phyloP scores from a whole-genome alignment of 2,888 invertebrate genomes.

The Megamerina dolium region DNA sequence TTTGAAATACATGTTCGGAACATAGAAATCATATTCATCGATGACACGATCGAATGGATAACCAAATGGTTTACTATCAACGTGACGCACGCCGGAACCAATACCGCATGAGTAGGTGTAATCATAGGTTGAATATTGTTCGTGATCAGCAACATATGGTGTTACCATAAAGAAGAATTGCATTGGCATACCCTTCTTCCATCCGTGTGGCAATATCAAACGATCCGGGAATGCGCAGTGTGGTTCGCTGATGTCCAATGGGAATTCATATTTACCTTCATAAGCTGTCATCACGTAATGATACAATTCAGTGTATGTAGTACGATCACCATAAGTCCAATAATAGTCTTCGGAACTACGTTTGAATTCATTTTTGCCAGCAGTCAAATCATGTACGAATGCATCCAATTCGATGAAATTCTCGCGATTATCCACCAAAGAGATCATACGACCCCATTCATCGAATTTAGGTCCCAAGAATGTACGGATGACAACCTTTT shows the following conservation, averaged over 20 bases:
- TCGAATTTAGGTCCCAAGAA: slow-evolving; percentile 67
- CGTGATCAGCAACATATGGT: slow-evolving; percentile 31
- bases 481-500: slow-evolving; percentile 56
- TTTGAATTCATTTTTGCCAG: slow-evolving; percentile 48
- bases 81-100: slow-evolving; percentile 52
- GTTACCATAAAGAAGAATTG: slow-evolving; percentile 56
- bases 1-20: slow-evolving; percentile 63
- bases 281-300: slow-evolving; percentile 49
- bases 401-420: slow-evolving; percentile 61
- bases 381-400: slow-evolving; percentile 54
- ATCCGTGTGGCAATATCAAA: slow-evolving; percentile 59
- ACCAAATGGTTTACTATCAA: slow-evolving; percentile 61
- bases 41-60: slow-evolving; percentile 70
- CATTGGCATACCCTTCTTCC: slow-evolving; percentile 56
- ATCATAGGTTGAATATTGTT: slow-evolving; percentile 47
- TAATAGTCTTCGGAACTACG: slow-evolving; percentile 30
- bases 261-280: slow-evolving; percentile 47
- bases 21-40: slow-evolving; percentile 56
- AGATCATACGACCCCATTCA: slow-evolving; percentile 48
- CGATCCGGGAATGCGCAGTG: slow-evolving; percentile 58
- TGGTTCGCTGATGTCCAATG: slow-evolving; percentile 48
- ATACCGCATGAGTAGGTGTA: slow-evolving; percentile 52
- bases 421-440: slow-evolving; percentile 54
- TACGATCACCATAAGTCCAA: slow-evolving; percentile 55
- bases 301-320: slow-evolving; percentile 45